Percentiles rank a stretch among this genome's conserved stretches.
These are phyloP conservation scores for Dinomys branickii DNA, from an alignment of 2,113 vertebrate genomes.

Conservation along the genomic window DNA sequence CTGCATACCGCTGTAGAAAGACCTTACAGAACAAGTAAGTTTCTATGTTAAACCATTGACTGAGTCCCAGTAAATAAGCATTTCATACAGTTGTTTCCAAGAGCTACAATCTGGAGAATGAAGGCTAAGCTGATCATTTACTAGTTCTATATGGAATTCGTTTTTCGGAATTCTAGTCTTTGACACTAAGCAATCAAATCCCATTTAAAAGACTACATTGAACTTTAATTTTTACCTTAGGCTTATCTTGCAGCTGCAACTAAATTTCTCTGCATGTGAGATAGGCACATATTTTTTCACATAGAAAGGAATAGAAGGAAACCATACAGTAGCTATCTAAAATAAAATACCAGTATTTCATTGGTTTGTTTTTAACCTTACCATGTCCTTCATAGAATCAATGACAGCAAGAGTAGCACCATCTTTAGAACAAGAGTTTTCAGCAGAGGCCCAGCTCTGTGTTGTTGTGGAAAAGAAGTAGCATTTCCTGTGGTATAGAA, in stretches of 20 bases:
- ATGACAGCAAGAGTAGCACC: slow-evolving; percentile 65
- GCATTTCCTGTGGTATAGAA: slow-evolving; percentile 64
- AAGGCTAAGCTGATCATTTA: not conserved
- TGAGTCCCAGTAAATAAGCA: not conserved
- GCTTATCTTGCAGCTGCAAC: not conserved
- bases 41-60: not conserved
- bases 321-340: not conserved
- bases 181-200: not conserved
- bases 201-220: not conserved
- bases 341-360: not conserved
- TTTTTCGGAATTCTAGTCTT: not conserved
- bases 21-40: slow-evolving; percentile 48
- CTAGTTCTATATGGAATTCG: not conserved
- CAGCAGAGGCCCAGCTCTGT: slow-evolving; percentile 44
- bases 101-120: not conserved
- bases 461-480: slow-evolving; percentile 50
- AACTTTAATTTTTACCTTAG: not conserved
- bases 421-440: slow-evolving; percentile 33
- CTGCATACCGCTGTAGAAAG: slow-evolving; percentile 65
- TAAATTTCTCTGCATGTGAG: not conserved
- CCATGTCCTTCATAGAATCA: slow-evolving; percentile 70
- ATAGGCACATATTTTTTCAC: not conserved
- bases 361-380: slow-evolving; percentile 50
- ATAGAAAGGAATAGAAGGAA: not conserved
- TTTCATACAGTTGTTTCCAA: not conserved